phyloP scores from a whole-genome alignment of 2,113 vertebrate species.

The Microcebus griseorufus region DNA sequence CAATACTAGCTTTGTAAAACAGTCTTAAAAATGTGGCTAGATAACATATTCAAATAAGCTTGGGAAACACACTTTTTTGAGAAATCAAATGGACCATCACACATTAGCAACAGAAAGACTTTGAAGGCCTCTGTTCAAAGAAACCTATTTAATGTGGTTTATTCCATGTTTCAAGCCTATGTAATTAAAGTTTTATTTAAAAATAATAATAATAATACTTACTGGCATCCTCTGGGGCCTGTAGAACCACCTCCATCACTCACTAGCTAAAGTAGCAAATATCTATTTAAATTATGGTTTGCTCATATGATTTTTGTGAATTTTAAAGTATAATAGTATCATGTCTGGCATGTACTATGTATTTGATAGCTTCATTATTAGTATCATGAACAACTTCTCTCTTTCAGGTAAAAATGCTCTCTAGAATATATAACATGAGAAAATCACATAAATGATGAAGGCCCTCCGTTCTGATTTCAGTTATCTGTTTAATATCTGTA shows the following conservation, averaged over 20 bases:
- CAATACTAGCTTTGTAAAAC: neutral
- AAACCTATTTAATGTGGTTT: neutral
- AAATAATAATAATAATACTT: neutral
- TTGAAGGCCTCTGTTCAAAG: neutral
- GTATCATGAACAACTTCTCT: too few relatives aligned
- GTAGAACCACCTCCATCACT: neutral
- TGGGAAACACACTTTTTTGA: neutral
- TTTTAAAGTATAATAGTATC: neutral
- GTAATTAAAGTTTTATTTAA: neutral
- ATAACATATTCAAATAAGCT: neutral
- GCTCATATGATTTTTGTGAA: neutral
- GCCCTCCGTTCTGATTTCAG: neutral
- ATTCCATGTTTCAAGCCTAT: neutral
- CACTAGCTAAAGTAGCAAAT: neutral
- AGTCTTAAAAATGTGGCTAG: neutral
- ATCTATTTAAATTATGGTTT: neutral
- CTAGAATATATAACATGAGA: neutral
- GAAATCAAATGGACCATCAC: neutral
- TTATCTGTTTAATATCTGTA: neutral
- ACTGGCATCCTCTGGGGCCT: neutral
- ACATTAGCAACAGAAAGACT: neutral
- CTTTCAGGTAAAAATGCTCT: neutral
- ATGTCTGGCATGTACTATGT: neutral
- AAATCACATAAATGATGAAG: neutral
- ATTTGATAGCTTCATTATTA: neutral